A percentile compares a stretch with the other conserved stretches of the same genome.
Conservation (phyloP, 2,888 invertebrate genomes). For the Agrilus biguttatus region DNA sequence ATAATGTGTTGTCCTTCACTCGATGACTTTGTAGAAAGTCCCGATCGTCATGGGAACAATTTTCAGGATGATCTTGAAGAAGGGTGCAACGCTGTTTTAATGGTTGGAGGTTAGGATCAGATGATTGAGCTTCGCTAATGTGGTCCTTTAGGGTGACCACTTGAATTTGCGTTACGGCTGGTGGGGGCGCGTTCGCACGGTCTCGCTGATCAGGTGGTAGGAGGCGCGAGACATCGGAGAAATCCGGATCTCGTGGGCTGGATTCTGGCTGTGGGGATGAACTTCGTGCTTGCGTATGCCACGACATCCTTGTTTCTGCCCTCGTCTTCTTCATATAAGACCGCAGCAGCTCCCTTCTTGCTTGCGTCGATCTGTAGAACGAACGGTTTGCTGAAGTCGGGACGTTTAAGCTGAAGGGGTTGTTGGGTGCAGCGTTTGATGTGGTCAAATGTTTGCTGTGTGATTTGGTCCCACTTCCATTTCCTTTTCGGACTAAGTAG, state of each 20-base stretch:
- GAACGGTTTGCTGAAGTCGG: slow-evolving; percentile 8
- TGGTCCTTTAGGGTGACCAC: not conserved
- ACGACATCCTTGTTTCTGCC: slow-evolving; percentile 1
- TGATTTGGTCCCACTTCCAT: slow-evolving; percentile 8
- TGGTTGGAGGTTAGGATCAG: no score
- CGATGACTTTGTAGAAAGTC: not conserved
- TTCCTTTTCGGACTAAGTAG: slow-evolving; percentile 4
- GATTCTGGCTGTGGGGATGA: slow-evolving; percentile 5
- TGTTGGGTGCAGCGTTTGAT: slow-evolving; percentile 7
- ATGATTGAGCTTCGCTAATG: not conserved
- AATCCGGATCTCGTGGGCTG: not conserved
- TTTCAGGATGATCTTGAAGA: no score
- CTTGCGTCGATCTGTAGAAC: slow-evolving; percentile 14
- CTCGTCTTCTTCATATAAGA: slow-evolving; percentile 11
- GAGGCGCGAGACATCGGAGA: not conserved
- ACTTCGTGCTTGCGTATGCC: no score
- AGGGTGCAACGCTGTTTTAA: no score
- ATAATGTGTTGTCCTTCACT: not conserved
- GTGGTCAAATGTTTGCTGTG: slow-evolving; percentile 5
- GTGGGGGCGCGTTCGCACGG: no score
- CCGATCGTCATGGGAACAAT: not conserved
- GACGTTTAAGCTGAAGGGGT: slow-evolving; percentile 10
- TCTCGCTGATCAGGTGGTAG: not conserved
- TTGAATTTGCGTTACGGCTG: not conserved
- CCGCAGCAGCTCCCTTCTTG: slow-evolving; percentile 11